Conservation (phyloP, 2,113 vertebrate species). For the Nettapus auritus region DNA sequence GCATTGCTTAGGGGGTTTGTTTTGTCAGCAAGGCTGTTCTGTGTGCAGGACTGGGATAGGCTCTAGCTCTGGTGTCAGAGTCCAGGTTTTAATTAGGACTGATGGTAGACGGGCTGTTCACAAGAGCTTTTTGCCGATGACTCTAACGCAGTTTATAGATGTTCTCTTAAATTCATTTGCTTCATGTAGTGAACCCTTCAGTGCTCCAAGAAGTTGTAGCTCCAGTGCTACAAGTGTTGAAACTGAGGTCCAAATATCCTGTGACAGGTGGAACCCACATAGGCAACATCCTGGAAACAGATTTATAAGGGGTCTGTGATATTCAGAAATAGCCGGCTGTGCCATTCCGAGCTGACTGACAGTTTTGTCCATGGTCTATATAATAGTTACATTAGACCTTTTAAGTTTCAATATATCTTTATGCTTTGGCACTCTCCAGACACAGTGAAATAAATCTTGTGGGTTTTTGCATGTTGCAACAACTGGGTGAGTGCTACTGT, state of each 20-base stretch:
- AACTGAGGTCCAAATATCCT: neutral
- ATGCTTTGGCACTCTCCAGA: neutral
- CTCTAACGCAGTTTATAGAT: neutral
- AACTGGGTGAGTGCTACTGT: neutral
- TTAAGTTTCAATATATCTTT: neutral
- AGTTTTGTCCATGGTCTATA: neutral
- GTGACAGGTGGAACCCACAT: neutral
- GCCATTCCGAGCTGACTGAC: neutral
- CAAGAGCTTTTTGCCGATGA: neutral
- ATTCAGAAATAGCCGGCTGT: neutral
- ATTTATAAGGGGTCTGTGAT: neutral
- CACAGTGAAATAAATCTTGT: conserved; percentile 32
- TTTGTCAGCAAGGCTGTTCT: neutral
- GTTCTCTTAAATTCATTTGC: neutral
- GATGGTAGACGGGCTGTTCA: neutral
- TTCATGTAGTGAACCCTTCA: neutral
- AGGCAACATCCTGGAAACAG: neutral
- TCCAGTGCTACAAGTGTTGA: neutral
- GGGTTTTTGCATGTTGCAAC: conserved; percentile 30
- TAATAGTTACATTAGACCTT: conserved; percentile 1
- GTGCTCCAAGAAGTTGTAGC: neutral
- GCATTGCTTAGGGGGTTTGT: neutral
- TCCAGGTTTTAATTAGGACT: conserved; percentile 12
- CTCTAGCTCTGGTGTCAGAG: neutral
- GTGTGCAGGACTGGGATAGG: neutral